These are phyloP conservation scores for Kryptolebias marmoratus DNA, from an alignment of 2,113 vertebrate species.

Conservation along the genomic window DNA sequence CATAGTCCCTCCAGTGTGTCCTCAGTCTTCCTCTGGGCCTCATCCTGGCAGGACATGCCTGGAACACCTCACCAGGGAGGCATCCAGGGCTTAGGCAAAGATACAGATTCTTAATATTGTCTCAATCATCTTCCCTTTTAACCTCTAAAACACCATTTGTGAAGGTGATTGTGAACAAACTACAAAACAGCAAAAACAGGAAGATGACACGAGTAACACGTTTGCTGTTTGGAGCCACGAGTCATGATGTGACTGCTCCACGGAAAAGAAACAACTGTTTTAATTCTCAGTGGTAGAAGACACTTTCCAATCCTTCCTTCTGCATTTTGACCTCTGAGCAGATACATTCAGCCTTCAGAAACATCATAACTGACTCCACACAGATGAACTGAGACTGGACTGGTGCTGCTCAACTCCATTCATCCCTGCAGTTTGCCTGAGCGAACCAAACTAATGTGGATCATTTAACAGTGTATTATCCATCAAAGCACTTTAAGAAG, in stretches of 20 bases:
- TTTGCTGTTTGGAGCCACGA: neutral
- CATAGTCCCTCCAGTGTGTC: too few relatives aligned
- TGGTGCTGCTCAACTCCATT: conserved; percentile 41
- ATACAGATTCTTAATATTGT: too few relatives aligned
- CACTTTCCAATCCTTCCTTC: conserved; percentile 3
- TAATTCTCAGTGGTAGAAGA: neutral
- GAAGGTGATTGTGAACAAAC: neutral
- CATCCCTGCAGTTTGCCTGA: conserved; percentile 51
- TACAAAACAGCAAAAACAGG: neutral
- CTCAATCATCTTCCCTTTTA: too few relatives aligned
- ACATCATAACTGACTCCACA: conserved; percentile 42
- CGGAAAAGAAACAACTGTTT: neutral
- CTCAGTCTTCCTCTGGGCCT: too few relatives aligned
- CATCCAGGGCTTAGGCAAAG: too few relatives aligned
- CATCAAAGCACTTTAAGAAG: conserved; percentile 33
- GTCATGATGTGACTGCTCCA: neutral
- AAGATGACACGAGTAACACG: neutral
- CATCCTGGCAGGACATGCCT: too few relatives aligned
- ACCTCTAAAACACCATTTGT: too few relatives aligned
- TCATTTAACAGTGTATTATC: conserved; percentile 46
- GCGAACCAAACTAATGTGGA: conserved; percentile 53
- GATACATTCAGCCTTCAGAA: conserved; percentile 18
- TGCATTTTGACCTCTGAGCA: conserved; percentile 12
- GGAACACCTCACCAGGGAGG: too few relatives aligned
- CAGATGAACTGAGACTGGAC: conserved; percentile 46